These are phyloP conservation scores for Drosophila virilis DNA, from an alignment of 1,140 invertebrate species.

Conservation along the genomic window DNA sequence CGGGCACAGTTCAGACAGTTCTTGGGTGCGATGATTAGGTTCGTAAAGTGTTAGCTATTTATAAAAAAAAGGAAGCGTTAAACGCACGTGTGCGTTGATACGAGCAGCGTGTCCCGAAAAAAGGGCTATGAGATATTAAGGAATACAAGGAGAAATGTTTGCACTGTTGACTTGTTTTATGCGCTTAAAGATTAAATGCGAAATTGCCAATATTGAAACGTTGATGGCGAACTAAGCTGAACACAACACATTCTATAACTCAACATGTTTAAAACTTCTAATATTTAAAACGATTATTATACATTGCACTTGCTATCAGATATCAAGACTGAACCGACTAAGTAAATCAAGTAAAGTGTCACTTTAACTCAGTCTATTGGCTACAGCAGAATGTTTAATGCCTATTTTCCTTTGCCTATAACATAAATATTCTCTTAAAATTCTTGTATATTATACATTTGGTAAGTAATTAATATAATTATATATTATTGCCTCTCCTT, in stretches of 20 bases:
- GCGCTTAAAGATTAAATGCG: slow-evolving; percentile 16
- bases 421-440: too few relatives aligned
- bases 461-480: too few relatives aligned
- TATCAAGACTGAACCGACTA: too few relatives aligned
- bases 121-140: neutral
- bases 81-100: slow-evolving; percentile 26
- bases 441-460: too few relatives aligned
- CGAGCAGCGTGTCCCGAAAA: slow-evolving; percentile 2
- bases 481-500: too few relatives aligned
- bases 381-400: too few relatives aligned
- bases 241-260: neutral
- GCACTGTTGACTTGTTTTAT: slow-evolving; percentile 19
- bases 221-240: neutral
- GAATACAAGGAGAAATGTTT: neutral
- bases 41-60: slow-evolving; percentile 39
- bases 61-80: slow-evolving; percentile 21
- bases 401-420: too few relatives aligned
- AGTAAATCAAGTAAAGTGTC: too few relatives aligned
- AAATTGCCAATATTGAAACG: neutral
- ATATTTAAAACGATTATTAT: too few relatives aligned
- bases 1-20: slow-evolving; percentile 13
- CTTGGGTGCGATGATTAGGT: slow-evolving; percentile 43
- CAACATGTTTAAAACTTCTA: too few relatives aligned
- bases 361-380: too few relatives aligned
- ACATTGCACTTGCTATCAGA: too few relatives aligned